phyloP scores from a whole-genome alignment of 2,797 vertebrate genomes.

The Protonibea diacanthus region DNA sequence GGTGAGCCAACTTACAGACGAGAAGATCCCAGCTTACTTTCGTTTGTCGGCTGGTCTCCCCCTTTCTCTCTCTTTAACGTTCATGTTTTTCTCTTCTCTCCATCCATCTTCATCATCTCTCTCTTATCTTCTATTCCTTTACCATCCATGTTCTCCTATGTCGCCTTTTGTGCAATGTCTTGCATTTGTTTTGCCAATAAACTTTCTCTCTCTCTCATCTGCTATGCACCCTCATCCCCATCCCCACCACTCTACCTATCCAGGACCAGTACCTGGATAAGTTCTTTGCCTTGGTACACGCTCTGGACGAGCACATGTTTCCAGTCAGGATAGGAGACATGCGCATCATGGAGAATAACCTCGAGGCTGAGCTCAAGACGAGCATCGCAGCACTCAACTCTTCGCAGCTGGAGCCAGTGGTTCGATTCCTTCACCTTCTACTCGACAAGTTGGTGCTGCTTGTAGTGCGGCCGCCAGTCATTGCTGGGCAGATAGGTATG shows the following conservation, averaged over 20 bases:
- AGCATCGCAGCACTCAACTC: conserved; percentile 95
- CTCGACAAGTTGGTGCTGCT: conserved; percentile 98
- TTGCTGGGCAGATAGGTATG: conserved; percentile 98
- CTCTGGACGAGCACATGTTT: conserved; percentile 99
- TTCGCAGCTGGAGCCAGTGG: conserved; percentile 96
- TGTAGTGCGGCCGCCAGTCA: conserved; percentile 96
- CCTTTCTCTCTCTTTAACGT: conserved; percentile 14
- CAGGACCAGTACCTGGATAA: conserved; percentile 98
- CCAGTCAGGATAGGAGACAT: conserved; percentile 98
- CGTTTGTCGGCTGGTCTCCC: conserved; percentile 13
- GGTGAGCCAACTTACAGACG: conserved; percentile 52
- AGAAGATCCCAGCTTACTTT: conserved; percentile 47
- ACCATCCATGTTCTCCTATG: neutral
- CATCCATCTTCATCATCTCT: conserved; percentile 11
- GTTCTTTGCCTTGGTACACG: conserved; percentile 98
- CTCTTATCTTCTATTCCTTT: neutral
- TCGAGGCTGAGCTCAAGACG: conserved; percentile 96
- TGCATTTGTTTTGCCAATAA: conserved; percentile 13
- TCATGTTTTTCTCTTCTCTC: conserved; percentile 12
- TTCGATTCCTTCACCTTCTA: conserved; percentile 97
- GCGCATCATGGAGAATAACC: conserved; percentile 98
- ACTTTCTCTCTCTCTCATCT: neutral
- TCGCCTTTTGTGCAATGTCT: neutral
- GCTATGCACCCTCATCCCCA: neutral
- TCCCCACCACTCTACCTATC: neutral